Percentiles rank a stretch among this genome's conserved stretches.
phyloP scores from a whole-genome alignment of 2,113 vertebrate species.

The Cyprinus carpio region DNA sequence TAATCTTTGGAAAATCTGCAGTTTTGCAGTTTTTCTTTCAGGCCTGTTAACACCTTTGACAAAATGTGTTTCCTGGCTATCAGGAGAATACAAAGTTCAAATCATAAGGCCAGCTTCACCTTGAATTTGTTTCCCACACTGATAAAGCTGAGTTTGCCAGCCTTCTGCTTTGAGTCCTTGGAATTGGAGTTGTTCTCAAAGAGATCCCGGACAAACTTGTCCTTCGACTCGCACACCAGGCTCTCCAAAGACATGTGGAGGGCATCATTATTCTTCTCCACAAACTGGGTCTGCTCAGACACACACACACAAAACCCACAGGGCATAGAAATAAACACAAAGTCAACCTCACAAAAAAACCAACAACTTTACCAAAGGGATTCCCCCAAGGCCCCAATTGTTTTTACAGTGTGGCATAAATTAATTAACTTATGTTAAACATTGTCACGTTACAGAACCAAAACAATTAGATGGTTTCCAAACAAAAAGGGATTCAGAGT shows the following conservation, averaged over 20 bases:
- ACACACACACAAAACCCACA: conserved; percentile 36
- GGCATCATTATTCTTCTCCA: conserved; percentile 99
- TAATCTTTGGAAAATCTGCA: neutral
- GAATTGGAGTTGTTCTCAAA: conserved; percentile 90
- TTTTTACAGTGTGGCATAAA: neutral
- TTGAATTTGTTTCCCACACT: conserved; percentile 99
- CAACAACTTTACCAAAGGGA: conserved; percentile 18
- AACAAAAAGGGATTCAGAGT: neutral
- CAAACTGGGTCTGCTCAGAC: conserved; percentile 88
- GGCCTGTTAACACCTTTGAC: neutral
- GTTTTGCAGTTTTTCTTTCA: neutral
- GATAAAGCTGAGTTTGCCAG: conserved; percentile 97
- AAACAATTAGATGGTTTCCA: neutral
- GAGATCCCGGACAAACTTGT: conserved; percentile 91
- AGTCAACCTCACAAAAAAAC: conserved; percentile 57
- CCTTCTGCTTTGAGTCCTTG: conserved; percentile 94
- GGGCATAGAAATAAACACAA: conserved; percentile 65
- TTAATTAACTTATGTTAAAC: conserved; percentile 5
- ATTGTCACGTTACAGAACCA: neutral
- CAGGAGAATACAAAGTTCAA: neutral
- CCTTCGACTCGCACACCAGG: conserved; percentile 95
- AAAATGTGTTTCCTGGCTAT: neutral
- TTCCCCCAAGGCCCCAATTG: conserved; percentile 7
- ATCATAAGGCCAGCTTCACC: conserved; percentile 73
- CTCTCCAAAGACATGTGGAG: conserved; percentile 97